Evolutionary conservation across 2,888 invertebrate species (phyloP).

Genomic region (Rhamnusium bicolor): DNA sequence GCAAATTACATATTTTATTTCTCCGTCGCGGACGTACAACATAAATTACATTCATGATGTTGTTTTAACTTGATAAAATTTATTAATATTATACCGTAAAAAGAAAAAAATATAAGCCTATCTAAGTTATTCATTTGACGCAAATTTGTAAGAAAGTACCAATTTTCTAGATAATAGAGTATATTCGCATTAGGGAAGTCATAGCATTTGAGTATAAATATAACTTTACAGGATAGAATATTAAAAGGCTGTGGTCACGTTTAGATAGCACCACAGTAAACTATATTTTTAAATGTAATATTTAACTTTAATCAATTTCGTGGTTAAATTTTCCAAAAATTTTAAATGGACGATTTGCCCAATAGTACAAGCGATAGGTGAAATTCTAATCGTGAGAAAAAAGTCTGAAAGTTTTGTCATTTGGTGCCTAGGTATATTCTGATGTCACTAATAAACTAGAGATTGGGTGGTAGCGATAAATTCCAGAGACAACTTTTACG

Average conservation of each 20-base stretch:
- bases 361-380: no score
- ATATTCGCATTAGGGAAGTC: not conserved
- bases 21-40: not conserved
- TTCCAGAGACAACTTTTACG: no score
- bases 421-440: no score
- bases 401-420: no score
- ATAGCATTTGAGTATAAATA: not conserved
- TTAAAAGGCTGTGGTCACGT: not conserved
- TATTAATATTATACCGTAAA: not conserved
- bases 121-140: not conserved
- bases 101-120: not conserved
- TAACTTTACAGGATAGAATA: not conserved
- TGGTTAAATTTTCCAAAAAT: no score
- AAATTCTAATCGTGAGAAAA: no score
- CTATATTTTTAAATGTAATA: no score
- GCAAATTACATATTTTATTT: slow-evolving; percentile 1
- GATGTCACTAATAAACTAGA: no score
- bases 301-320: no score
- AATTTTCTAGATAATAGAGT: not conserved
- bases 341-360: no score
- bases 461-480: no score
- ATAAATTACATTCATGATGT: not conserved
- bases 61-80: slow-evolving; percentile 5
- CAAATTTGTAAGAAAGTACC: not conserved
- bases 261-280: no score